These are phyloP conservation scores for Orientallactaga bullata DNA, from an alignment of 2,113 vertebrate species.

Conservation along the genomic window DNA sequence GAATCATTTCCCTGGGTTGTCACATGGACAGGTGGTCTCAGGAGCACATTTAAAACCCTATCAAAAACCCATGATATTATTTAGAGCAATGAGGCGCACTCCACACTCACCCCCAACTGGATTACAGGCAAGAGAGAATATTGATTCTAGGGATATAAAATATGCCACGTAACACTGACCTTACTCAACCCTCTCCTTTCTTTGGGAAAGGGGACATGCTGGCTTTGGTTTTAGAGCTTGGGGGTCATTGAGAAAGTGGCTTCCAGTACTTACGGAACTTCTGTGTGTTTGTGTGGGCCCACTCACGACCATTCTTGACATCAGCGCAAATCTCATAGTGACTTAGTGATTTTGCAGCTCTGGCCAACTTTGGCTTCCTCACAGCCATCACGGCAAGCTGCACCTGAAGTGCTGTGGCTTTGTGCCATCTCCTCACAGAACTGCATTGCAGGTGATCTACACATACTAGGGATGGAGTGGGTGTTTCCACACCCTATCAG, in stretches of 20 bases:
- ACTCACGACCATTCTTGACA: constrained; percentile 44
- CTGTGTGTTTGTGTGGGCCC: too few relatives aligned
- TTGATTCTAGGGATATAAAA: constrained; percentile 37
- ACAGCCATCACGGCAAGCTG: constrained; percentile 60
- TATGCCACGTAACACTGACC: too few relatives aligned
- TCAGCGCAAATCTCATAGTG: constrained; percentile 50
- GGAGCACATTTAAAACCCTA: constrained; percentile 59
- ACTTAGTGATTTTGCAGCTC: constrained; percentile 61
- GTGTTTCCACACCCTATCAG: background rate
- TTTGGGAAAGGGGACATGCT: too few relatives aligned
- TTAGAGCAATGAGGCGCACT: constrained; percentile 13
- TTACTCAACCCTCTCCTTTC: too few relatives aligned
- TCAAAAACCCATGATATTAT: constrained; percentile 26
- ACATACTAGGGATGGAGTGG: background rate
- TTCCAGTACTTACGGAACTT: too few relatives aligned
- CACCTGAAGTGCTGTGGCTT: constrained; percentile 67
- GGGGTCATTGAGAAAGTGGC: too few relatives aligned
- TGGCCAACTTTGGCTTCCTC: constrained; percentile 62
- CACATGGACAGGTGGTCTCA: constrained; percentile 63
- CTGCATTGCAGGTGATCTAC: constrained; percentile 47
- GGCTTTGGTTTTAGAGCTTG: too few relatives aligned
- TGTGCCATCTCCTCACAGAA: constrained; percentile 26
- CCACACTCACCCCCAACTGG: constrained; percentile 25
- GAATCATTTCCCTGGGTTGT: constrained; percentile 56
- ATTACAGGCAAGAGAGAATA: constrained; percentile 42